Evolutionary conservation across 2,113 vertebrate genomes (phyloP).

Genomic region (Tylochromis polylepis): DNA sequence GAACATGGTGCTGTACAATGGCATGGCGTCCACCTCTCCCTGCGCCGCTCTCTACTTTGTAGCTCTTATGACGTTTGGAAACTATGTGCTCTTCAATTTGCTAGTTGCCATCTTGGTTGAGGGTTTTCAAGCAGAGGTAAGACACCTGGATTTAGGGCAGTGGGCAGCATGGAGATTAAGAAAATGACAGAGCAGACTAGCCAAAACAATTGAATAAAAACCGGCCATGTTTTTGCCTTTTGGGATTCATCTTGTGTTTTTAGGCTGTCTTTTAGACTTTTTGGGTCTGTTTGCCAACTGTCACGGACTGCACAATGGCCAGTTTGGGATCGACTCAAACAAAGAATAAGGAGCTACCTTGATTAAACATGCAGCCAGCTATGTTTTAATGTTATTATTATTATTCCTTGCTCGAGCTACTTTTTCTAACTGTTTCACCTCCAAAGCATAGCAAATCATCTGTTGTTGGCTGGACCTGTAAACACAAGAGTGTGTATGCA

Average conservation of each 20-base stretch:
- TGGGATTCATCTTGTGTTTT: background rate
- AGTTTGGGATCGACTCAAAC: background rate
- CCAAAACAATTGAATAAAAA: background rate
- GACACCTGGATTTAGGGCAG: background rate
- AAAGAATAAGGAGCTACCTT: background rate
- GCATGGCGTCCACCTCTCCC: conserved; percentile 91
- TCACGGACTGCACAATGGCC: background rate
- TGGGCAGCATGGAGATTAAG: background rate
- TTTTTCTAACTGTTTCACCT: background rate
- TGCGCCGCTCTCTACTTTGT: conserved; percentile 97
- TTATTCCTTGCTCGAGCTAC: background rate
- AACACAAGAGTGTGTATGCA: background rate
- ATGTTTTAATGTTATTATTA: background rate
- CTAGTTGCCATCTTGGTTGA: conserved; percentile 96
- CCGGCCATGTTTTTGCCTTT: background rate
- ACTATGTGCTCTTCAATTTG: conserved; percentile 97
- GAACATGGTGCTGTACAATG: conserved; percentile 97
- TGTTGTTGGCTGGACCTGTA: background rate
- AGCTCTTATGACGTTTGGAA: conserved; percentile 97
- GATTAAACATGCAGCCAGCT: background rate
- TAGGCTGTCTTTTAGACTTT: background rate
- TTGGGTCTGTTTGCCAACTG: background rate
- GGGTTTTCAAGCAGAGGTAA: conserved; percentile 97
- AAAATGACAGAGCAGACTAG: background rate
- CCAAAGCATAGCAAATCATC: background rate